Evolutionary conservation across 2,797 vertebrate genomes (phyloP).

Genomic region (Sebastiscus tertius): DNA sequence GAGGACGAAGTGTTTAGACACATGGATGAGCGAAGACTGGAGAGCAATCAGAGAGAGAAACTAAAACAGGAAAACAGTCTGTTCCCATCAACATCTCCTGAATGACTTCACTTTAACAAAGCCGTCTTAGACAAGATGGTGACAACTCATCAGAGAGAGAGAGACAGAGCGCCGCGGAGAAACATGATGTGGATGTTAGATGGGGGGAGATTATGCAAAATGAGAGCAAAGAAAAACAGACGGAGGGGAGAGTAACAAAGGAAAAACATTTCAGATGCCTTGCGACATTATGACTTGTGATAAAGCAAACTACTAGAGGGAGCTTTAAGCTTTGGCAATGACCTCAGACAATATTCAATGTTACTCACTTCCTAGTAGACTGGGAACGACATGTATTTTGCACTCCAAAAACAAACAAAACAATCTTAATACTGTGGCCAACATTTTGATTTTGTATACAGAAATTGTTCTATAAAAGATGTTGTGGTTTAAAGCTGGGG

Average conservation of each 20-base stretch:
- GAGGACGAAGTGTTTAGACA: constrained; percentile 73
- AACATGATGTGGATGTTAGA: constrained; percentile 46
- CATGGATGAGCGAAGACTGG: constrained; percentile 68
- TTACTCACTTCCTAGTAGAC: background rate
- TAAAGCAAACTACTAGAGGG: constrained; percentile 26
- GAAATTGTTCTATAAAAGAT: background rate
- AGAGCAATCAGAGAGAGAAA: constrained; percentile 75
- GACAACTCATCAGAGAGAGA: constrained; percentile 68
- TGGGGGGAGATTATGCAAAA: constrained; percentile 51
- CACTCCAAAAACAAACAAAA: background rate
- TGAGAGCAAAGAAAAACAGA: constrained; percentile 40
- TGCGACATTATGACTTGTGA: constrained; percentile 32
- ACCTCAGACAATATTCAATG: constrained; percentile 5
- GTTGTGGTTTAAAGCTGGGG: background rate
- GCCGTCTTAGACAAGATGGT: constrained; percentile 60
- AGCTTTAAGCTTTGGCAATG: constrained; percentile 6
- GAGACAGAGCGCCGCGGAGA: constrained; percentile 40
- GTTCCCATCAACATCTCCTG: constrained; percentile 67
- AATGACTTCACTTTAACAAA: constrained; percentile 72
- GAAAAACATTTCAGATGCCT: constrained; percentile 27
- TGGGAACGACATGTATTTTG: background rate
- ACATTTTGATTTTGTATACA: background rate
- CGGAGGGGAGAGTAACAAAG: background rate
- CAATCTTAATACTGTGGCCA: background rate
- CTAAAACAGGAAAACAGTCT: constrained; percentile 75